These are phyloP conservation scores for Panthera uncia DNA, from an alignment of 2,113 vertebrate genomes.

Conservation along the genomic window DNA sequence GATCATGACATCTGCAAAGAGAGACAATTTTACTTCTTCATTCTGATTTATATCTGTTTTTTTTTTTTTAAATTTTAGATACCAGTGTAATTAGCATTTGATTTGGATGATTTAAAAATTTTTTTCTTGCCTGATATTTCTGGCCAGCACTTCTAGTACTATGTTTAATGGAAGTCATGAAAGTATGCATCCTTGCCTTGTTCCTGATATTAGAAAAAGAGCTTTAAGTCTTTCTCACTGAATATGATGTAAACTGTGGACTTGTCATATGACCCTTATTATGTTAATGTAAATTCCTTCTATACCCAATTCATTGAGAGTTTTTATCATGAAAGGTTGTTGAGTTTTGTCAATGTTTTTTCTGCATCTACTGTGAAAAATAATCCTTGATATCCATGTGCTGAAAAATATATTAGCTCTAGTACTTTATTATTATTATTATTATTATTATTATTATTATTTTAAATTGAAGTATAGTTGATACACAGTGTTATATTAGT, in stretches of 20 bases:
- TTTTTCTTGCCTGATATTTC: neutral
- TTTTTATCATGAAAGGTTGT: neutral
- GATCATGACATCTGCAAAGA: neutral
- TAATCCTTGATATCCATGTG: neutral
- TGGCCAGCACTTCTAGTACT: neutral
- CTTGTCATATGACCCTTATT: neutral
- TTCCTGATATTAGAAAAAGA: neutral
- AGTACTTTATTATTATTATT: neutral
- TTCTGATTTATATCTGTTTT: neutral
- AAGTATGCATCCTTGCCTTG: neutral
- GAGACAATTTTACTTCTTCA: neutral
- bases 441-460: neutral
- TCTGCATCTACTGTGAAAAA: neutral
- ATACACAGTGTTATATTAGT: neutral
- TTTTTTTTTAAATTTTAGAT: neutral
- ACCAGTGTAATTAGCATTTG: neutral
- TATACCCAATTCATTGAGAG: neutral
- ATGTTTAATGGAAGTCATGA: neutral
- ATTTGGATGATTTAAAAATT: neutral
- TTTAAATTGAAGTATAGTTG: neutral
- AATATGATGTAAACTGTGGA: neutral
- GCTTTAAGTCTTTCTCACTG: neutral
- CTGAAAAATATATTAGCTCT: neutral
- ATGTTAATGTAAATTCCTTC: neutral
- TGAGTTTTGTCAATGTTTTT: neutral